A percentile compares a stretch with the other conserved stretches of the same genome.
Evolutionary conservation across 1,140 invertebrate species (phyloP).

Genomic region (Pogonognathellus flavescens): DNA sequence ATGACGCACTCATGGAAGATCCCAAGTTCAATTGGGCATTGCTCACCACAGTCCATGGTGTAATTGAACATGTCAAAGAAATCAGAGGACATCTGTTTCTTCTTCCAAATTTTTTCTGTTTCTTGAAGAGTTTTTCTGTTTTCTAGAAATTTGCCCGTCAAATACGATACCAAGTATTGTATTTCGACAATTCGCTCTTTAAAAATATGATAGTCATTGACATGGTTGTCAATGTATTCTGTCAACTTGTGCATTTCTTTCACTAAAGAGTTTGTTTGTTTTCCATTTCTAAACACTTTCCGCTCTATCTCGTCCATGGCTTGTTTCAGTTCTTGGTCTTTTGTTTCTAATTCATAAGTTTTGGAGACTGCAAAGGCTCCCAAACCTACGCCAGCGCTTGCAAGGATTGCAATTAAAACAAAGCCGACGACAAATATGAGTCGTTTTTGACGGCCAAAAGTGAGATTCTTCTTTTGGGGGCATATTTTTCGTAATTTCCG

Average conservation of each 20-base stretch:
- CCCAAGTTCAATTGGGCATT: neutral
- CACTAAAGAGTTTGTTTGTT: neutral
- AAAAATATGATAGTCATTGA: conserved; percentile 1
- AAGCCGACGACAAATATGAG: neutral
- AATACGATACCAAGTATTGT: conserved; percentile 31
- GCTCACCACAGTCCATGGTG: conserved; percentile 3
- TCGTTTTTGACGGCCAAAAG: neutral
- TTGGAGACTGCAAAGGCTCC: conserved; percentile 41
- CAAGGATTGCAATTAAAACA: conserved; percentile 1
- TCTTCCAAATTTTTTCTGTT: conserved; percentile 3
- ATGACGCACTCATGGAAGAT: neutral
- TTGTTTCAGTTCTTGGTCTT: conserved; percentile 33
- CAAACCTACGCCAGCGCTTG: conserved; percentile 52
- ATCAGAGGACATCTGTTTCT: conserved; percentile 14
- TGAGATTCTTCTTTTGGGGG: conserved; percentile 19
- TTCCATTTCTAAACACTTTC: neutral
- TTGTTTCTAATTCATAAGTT: neutral
- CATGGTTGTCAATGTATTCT: neutral
- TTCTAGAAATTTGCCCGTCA: conserved; percentile 36
- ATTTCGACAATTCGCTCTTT: conserved; percentile 23
- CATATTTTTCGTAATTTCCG: conserved; percentile 57
- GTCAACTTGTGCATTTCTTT: conserved; percentile 36
- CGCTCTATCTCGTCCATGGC: conserved; percentile 50
- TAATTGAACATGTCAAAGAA: conserved; percentile 54
- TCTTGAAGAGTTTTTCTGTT: conserved; percentile 3